Conservation (phyloP, 2,113 vertebrate species). For the Zootoca vivipara region DNA sequence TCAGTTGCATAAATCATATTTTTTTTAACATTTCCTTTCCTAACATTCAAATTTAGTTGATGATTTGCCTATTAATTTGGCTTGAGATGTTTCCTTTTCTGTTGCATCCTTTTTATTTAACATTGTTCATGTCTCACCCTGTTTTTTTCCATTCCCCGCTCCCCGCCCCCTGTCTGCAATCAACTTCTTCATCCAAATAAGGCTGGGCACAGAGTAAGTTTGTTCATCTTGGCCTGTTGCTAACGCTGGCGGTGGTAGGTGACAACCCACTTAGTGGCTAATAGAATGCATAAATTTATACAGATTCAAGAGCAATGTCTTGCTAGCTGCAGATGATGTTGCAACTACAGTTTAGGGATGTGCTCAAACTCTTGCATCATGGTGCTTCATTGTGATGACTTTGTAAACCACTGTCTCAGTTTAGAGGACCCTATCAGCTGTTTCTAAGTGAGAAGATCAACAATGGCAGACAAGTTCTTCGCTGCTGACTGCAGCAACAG, state of each 20-base stretch:
- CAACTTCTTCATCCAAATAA: slow-evolving; percentile 87
- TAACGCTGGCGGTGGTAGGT: slow-evolving; percentile 72
- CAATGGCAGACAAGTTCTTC: not conserved
- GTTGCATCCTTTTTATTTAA: slow-evolving; percentile 80
- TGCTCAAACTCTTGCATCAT: accelerated
- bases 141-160: slow-evolving; percentile 73
- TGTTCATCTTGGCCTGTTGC: slow-evolving; percentile 74
- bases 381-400: accelerated
- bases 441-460: not conserved
- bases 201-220: slow-evolving; percentile 99
- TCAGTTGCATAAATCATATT: slow-evolving; percentile 35
- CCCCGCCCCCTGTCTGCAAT: slow-evolving; percentile 82
- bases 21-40: slow-evolving; percentile 72
- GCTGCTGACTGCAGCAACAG: not conserved
- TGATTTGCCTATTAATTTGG: slow-evolving; percentile 74
- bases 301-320: not conserved
- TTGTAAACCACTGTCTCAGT: not conserved
- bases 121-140: slow-evolving; percentile 84
- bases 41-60: slow-evolving; percentile 76
- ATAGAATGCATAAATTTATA: accelerated
- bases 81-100: slow-evolving; percentile 77
- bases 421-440: not conserved
- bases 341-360: not conserved
- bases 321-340: accelerated
- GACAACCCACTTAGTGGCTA: not conserved